Percentiles rank a stretch among this genome's conserved stretches.
Conservation (phyloP, 2,797 vertebrate species). For the Amblyraja radiata region DNA sequence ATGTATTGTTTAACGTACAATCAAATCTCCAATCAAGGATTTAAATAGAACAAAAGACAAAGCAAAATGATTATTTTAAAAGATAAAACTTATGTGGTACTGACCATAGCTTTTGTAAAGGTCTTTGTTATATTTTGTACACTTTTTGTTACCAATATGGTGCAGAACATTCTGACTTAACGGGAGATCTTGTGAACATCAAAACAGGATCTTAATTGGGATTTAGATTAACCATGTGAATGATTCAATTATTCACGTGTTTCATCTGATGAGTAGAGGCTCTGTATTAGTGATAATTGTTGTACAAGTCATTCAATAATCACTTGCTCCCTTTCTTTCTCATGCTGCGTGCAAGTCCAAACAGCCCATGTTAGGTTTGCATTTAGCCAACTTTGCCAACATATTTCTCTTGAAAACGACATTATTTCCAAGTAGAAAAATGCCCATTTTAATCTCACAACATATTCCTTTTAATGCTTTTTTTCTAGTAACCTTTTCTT, state of each 20-base stretch:
- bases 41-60: not conserved
- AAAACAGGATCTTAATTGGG: slow-evolving; percentile 4
- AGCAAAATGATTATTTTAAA: not conserved
- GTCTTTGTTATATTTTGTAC: not conserved
- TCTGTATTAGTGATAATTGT: not conserved
- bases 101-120: not conserved
- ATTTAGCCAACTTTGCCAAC: not conserved
- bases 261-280: slow-evolving; percentile 7
- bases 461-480: not conserved
- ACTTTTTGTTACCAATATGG: not conserved
- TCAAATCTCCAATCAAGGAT: not conserved
- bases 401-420: not conserved
- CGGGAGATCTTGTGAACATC: not conserved
- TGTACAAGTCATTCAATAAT: slow-evolving; percentile 21
- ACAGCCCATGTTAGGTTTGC: slow-evolving; percentile 44
- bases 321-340: not conserved
- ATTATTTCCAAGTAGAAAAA: not conserved
- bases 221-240: slow-evolving; percentile 26
- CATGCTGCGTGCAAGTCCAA: slow-evolving; percentile 52
- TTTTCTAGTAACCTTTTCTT: not conserved
- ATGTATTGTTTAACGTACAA: not conserved
- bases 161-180: not conserved
- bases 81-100: not conserved
- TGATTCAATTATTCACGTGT: slow-evolving; percentile 24
- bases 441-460: not conserved